Conservation (phyloP, 2,797 vertebrate genomes). For the Darevskia nairensis region DNA sequence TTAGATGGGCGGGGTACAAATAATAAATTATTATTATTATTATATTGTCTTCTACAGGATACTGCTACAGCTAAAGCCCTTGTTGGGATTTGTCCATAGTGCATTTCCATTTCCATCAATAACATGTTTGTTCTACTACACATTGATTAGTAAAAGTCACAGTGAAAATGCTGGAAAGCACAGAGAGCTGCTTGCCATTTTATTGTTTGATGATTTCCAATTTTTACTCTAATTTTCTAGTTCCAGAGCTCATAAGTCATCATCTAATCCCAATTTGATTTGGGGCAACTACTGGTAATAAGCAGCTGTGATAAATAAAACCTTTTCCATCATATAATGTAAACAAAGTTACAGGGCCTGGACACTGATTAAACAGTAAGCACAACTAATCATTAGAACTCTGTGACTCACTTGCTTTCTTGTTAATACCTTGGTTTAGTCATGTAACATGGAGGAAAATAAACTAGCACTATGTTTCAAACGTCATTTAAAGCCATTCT, state of each 20-base stretch:
- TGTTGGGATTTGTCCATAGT: background rate
- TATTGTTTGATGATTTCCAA: conserved; percentile 57
- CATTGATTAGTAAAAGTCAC: background rate
- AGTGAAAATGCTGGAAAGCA: conserved; percentile 43
- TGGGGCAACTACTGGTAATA: conserved; percentile 65
- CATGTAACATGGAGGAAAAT: conserved; percentile 24
- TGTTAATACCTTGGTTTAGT: conserved; percentile 56
- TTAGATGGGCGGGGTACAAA: no score
- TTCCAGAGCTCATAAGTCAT: conserved; percentile 50
- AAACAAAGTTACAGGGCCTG: conserved; percentile 44
- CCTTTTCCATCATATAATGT: conserved; percentile 46
- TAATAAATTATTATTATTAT: no score
- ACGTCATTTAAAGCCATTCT: background rate
- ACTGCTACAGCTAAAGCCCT: background rate
- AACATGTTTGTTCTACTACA: background rate
- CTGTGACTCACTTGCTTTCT: conserved; percentile 43
- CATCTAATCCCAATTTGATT: conserved; percentile 59
- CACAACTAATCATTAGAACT: conserved; percentile 40
- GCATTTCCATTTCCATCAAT: background rate
- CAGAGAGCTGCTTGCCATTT: conserved; percentile 34
- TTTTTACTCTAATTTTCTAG: conserved; percentile 21
- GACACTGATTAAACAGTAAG: conserved; percentile 51
- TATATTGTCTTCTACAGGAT: background rate
- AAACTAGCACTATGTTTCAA: background rate
- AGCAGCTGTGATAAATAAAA: conserved; percentile 50